A percentile compares a stretch with the other conserved stretches of the same genome.
Evolutionary conservation across 2,113 vertebrate species (phyloP).

Genomic region (Anser cygnoides): DNA sequence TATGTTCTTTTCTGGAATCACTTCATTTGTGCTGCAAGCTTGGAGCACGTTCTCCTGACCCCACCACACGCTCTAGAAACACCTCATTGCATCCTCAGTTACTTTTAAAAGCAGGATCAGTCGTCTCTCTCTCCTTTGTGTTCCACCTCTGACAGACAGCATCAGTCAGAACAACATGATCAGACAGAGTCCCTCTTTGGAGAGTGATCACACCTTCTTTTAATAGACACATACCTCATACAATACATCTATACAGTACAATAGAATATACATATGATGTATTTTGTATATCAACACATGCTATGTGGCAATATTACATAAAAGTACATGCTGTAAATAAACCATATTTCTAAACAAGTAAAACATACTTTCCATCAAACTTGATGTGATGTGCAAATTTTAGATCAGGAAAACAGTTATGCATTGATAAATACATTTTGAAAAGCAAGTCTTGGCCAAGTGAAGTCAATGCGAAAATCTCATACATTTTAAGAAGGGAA

Average conservation of each 20-base stretch:
- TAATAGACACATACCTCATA: not conserved
- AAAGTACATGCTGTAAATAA: not conserved
- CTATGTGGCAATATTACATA: not conserved
- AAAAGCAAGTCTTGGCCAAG: not conserved
- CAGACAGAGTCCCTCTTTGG: not conserved
- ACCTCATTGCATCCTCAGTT: not conserved
- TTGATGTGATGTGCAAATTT: not conserved
- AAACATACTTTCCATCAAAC: not conserved
- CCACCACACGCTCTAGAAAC: not conserved
- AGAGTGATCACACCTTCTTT: not conserved
- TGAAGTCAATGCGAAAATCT: not conserved
- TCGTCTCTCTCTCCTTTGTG: fast-evolving
- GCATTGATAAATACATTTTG: not conserved
- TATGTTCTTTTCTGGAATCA: not conserved
- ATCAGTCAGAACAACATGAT: not conserved
- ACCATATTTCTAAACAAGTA: not conserved
- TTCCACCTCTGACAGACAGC: not conserved
- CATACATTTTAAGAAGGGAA: not conserved
- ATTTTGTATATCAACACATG: not conserved
- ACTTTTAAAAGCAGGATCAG: not conserved
- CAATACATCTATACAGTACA: not conserved
- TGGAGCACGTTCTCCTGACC: not conserved
- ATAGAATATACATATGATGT: not conserved
- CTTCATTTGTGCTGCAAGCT: not conserved
- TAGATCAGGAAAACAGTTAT: not conserved